Evolutionary conservation across 2,888 invertebrate genomes (phyloP).

Genomic region (Melangyna quadrimaculata): DNA sequence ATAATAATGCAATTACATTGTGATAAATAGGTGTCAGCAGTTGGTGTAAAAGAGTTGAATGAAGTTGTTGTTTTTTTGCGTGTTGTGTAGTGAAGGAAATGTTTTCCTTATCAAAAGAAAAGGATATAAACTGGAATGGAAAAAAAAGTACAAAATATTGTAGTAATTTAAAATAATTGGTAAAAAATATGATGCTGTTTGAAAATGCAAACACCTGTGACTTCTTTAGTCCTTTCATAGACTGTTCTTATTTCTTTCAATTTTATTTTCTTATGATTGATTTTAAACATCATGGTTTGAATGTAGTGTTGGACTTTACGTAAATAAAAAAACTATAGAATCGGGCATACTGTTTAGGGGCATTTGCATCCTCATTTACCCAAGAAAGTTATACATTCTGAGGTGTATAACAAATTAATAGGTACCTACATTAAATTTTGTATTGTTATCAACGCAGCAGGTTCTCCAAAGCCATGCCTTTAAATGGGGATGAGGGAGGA

Average conservation of each 20-base stretch:
- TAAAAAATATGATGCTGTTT: background rate
- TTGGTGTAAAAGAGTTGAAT: slow-evolving; percentile 32
- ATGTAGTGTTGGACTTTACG: too few species aligned
- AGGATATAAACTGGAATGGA: background rate
- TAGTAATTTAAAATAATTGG: background rate
- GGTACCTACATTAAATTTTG: too few species aligned
- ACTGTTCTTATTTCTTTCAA: background rate
- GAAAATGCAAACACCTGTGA: background rate
- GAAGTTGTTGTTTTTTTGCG: background rate
- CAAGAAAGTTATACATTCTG: too few species aligned
- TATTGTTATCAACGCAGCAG: too few species aligned
- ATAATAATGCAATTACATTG: slow-evolving; percentile 54
- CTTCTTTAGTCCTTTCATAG: background rate
- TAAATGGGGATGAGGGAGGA: too few species aligned
- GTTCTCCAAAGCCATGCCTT: too few species aligned
- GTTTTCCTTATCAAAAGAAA: background rate
- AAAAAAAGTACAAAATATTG: background rate
- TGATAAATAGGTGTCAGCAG: slow-evolving; percentile 64
- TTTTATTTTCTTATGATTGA: background rate
- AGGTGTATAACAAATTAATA: too few species aligned
- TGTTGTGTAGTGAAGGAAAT: background rate
- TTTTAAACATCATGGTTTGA: background rate
- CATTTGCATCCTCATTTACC: too few species aligned
- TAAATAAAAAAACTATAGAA: too few species aligned
- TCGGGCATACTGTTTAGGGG: too few species aligned